Percentiles rank a stretch among this genome's conserved stretches.
These are phyloP conservation scores for human (Homo sapiens) DNA, from an alignment of 2,113 vertebrate species.

Conservation along the genomic window DNA sequence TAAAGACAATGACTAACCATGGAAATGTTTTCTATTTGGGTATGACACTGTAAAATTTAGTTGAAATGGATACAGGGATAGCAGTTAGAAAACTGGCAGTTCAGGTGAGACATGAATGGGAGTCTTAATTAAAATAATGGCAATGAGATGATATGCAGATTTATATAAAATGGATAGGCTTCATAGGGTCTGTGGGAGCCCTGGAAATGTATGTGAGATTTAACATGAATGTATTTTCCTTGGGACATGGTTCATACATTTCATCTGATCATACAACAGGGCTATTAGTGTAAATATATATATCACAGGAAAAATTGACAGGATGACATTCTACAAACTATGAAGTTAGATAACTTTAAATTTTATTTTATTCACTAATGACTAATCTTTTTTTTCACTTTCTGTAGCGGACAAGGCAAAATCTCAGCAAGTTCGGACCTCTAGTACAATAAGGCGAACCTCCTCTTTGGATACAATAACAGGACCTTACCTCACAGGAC, in stretches of 20 bases:
- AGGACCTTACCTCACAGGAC: constrained; percentile 97
- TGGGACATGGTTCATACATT: neutral
- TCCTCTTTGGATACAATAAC: constrained; percentile 97
- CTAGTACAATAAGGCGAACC: constrained; percentile 92
- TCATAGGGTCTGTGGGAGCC: neutral
- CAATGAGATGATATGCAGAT: neutral
- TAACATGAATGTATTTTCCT: constrained; percentile 14
- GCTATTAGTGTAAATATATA: neutral
- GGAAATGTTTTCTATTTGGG: neutral
- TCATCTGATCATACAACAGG: neutral
- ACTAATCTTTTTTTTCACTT: constrained; percentile 53
- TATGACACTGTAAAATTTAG: neutral
- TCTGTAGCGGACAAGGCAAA: constrained; percentile 92
- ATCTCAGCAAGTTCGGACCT: constrained; percentile 90
- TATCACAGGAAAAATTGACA: neutral
- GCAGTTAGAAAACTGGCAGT: neutral
- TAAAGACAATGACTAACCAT: neutral
- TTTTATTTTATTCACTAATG: neutral
- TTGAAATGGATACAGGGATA: neutral
- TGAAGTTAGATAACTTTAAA: constrained; percentile 33
- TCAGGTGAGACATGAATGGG: neutral
- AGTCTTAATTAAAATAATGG: constrained; percentile 6
- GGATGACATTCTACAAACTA: neutral
- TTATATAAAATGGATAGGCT: constrained; percentile 14
- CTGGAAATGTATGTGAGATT: neutral